These are phyloP conservation scores for Cerceris ruficornis DNA, from an alignment of 2,888 invertebrate species.

Conservation along the genomic window DNA sequence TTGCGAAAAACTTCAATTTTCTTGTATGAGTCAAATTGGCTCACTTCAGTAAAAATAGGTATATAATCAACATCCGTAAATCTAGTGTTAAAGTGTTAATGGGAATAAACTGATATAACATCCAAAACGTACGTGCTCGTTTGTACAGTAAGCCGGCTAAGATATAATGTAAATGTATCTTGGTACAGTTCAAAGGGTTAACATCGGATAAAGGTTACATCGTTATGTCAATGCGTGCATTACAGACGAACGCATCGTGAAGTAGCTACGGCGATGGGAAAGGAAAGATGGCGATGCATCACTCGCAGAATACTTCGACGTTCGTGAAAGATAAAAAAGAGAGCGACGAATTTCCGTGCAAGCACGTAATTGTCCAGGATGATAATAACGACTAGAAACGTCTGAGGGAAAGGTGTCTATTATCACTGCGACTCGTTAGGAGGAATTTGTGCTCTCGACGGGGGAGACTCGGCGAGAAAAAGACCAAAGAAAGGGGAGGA, in stretches of 20 bases:
- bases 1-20: no score
- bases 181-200: no score
- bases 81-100: no score
- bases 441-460: conserved; percentile 34
- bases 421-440: conserved; percentile 56
- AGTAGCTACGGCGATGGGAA: background rate
- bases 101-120: no score
- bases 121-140: no score
- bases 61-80: no score
- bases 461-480: conserved; percentile 6
- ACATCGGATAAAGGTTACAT: no score
- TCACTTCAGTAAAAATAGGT: no score
- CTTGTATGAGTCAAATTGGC: no score
- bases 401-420: conserved; percentile 41
- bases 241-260: conserved; percentile 6
- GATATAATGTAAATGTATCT: no score
- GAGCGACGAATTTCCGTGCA: conserved; percentile 24
- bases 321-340: background rate
- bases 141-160: no score
- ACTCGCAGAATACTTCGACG: background rate
- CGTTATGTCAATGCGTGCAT: no score
- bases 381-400: conserved; percentile 40
- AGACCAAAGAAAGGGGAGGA: conserved; percentile 1
- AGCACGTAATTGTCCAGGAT: conserved; percentile 49
- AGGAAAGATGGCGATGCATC: background rate